Conservation (phyloP, 1,140 invertebrate genomes). For the Pseudobourletiella spinata region DNA sequence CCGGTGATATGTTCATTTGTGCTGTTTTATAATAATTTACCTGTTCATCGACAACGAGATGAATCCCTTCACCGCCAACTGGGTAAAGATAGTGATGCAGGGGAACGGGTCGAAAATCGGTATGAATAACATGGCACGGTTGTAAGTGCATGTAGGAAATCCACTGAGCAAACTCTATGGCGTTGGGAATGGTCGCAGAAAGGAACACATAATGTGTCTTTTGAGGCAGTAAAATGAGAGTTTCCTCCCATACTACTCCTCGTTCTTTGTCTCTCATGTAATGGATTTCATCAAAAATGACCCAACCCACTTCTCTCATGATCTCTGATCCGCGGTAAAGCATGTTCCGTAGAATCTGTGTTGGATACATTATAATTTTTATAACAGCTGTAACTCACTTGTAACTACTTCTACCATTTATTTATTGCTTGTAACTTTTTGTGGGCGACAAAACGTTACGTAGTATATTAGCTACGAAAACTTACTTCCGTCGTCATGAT, state of each 20-base stretch:
- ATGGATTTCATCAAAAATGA: conserved; percentile 99
- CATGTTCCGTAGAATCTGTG: conserved; percentile 94
- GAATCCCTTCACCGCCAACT: conserved; percentile 85
- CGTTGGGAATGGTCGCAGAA: conserved; percentile 99
- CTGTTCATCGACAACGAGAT: conserved; percentile 90
- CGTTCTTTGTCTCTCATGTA: conserved; percentile 99
- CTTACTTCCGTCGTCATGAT: conserved; percentile 98
- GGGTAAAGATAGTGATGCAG: conserved; percentile 98
- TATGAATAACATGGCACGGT: conserved; percentile 98
- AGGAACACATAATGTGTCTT: conserved; percentile 98
- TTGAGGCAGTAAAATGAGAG: conserved; percentile 91
- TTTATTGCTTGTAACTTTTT: too few relatives aligned
- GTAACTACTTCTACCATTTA: too few relatives aligned
- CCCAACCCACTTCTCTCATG: conserved; percentile 99
- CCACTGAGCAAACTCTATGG: conserved; percentile 97
- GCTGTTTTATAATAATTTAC: too few relatives aligned
- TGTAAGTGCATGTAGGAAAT: conserved; percentile 92
- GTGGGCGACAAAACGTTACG: too few relatives aligned
- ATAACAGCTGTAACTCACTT: background rate
- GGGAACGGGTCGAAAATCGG: conserved; percentile 93
- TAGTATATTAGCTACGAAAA: too few relatives aligned
- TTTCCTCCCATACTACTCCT: conserved; percentile 99
- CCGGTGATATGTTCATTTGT: too few relatives aligned
- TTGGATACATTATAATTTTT: background rate
- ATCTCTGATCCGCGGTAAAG: conserved; percentile 95